phyloP scores from a whole-genome alignment of 2,113 vertebrate species.

The Himantopus leucocephalus region DNA sequence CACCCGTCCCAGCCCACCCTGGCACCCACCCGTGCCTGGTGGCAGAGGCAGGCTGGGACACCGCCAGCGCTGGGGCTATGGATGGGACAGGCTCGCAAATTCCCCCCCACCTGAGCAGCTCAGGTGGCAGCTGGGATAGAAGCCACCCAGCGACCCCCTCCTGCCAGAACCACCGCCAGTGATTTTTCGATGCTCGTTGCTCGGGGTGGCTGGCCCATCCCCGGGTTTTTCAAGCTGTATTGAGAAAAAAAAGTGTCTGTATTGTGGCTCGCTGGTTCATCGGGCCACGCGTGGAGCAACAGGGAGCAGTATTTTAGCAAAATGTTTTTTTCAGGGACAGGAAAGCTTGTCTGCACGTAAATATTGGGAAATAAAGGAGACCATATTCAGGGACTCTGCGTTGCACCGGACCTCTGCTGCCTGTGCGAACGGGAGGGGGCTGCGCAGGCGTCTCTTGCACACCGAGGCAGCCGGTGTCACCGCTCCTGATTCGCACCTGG shows the following conservation, averaged over 20 bases:
- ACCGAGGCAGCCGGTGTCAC: fast-evolving
- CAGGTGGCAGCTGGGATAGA: fast-evolving
- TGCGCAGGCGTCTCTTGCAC: not conserved
- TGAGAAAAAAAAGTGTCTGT: fast-evolving
- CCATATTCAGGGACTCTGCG: fast-evolving
- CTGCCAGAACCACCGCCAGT: fast-evolving
- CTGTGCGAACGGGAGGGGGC: not conserved
- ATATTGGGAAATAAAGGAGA: not conserved
- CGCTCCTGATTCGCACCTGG: fast-evolving
- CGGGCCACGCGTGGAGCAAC: fast-evolving
- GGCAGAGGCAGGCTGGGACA: not conserved
- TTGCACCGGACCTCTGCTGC: not conserved
- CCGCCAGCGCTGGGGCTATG: not conserved
- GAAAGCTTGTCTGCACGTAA: too few relatives aligned
- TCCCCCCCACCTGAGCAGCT: not conserved
- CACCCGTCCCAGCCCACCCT: not conserved
- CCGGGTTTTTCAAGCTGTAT: not conserved
- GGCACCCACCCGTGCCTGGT: not conserved
- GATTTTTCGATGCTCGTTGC: fast-evolving
- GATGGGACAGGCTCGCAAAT: not conserved
- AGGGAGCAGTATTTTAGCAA: not conserved
- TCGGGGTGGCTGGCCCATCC: not conserved
- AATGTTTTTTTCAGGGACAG: not conserved
- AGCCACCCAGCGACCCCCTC: fast-evolving
- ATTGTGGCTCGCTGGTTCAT: not conserved